phyloP scores from a whole-genome alignment of 37 sponge, comb jelly and placozoan genomes.

The Geodia barretti region DNA sequence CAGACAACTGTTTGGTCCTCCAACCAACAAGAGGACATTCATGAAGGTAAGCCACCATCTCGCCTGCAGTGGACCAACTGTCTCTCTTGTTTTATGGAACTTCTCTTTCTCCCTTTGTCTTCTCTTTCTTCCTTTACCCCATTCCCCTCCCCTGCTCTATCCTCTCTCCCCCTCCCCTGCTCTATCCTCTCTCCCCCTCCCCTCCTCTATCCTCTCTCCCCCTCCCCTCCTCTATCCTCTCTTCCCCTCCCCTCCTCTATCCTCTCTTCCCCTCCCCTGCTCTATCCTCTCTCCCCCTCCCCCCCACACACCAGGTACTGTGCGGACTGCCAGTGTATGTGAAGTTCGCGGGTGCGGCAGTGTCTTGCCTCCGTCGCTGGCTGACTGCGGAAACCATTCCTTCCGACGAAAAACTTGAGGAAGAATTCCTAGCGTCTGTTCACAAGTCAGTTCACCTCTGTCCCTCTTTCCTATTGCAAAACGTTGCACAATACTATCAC shows the following conservation, averaged over 20 bases:
- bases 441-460: no score
- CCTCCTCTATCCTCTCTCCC: not conserved
- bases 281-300: not conserved
- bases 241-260: not conserved
- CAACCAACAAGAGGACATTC: slow-evolving; percentile 42
- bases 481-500: no score
- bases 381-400: slow-evolving; percentile 45
- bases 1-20: slow-evolving; percentile 66
- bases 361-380: slow-evolving; percentile 53
- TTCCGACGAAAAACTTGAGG: slow-evolving; percentile 39
- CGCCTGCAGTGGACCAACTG: no score
- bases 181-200: no score
- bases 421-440: no score
- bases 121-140: no score
- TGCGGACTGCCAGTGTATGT: slow-evolving; percentile 61
- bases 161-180: no score
- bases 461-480: no score
- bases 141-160: no score
- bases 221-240: not conserved
- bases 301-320: slow-evolving; percentile 18
- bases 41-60: slow-evolving; percentile 51
- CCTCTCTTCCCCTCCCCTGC: not conserved
- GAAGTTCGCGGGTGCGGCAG: slow-evolving; percentile 73
- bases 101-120: no score
- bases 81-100: no score